Percentiles rank a stretch among this genome's conserved stretches.
These are phyloP conservation scores for Cololabis saira DNA, from an alignment of 2,113 vertebrate species.

Conservation along the genomic window DNA sequence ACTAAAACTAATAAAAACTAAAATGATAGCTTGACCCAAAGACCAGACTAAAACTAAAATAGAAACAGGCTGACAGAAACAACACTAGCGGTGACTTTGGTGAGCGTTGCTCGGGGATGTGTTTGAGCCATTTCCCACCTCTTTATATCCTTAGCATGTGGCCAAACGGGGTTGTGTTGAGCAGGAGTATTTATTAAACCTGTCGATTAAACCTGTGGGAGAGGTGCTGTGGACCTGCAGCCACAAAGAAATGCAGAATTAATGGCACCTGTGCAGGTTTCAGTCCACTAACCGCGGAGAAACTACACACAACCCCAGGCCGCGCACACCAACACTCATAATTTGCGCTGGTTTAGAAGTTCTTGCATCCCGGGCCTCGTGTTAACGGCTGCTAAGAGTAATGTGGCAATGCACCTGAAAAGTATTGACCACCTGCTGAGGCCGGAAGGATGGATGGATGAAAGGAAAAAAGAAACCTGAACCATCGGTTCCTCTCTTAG, in stretches of 20 bases:
- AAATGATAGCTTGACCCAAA: too few species aligned
- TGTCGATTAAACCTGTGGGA: slow-evolving; percentile 20
- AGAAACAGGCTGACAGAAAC: too few species aligned
- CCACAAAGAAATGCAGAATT: slow-evolving; percentile 43
- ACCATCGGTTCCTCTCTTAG: too few species aligned
- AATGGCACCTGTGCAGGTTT: slow-evolving; percentile 52
- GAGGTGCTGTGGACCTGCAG: slow-evolving; percentile 26
- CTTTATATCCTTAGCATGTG: slow-evolving; percentile 47
- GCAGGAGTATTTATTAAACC: slow-evolving; percentile 54
- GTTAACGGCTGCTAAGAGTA: slow-evolving; percentile 51
- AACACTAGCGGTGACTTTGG: too few species aligned
- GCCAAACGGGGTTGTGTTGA: slow-evolving; percentile 10
- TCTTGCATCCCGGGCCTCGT: slow-evolving; percentile 27
- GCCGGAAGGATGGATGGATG: too few species aligned
- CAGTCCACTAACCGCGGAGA: slow-evolving; percentile 34
- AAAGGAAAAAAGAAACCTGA: too few species aligned
- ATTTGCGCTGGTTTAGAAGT: slow-evolving; percentile 53
- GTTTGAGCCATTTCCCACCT: slow-evolving; percentile 35
- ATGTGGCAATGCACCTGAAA: slow-evolving; percentile 53
- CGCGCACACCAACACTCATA: slow-evolving; percentile 42
- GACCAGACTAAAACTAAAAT: too few species aligned
- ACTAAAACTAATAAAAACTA: too few species aligned
- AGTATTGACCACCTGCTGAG: too few species aligned
- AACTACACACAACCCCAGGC: slow-evolving; percentile 65
- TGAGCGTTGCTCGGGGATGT: too few species aligned